Percentiles rank a stretch among this genome's conserved stretches.
These are phyloP conservation scores for Emydocephalus ijimae DNA, from an alignment of 2,113 vertebrate species.

Conservation along the genomic window DNA sequence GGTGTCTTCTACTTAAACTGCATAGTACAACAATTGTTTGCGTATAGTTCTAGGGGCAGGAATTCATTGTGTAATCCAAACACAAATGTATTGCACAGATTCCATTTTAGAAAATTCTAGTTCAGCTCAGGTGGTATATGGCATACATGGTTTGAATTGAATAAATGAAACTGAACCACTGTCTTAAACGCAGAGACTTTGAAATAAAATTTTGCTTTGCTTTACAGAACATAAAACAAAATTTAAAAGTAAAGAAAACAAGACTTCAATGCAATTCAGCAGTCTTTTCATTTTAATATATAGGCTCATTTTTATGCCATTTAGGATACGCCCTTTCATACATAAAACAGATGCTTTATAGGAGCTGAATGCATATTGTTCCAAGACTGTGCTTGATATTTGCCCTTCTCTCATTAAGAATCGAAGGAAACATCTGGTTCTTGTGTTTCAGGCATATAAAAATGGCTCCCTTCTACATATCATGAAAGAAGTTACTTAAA, in stretches of 20 bases:
- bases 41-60: neutral
- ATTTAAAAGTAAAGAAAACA: neutral
- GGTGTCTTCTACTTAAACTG: neutral
- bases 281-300: neutral
- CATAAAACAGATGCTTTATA: slow-evolving; percentile 22
- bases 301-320: neutral
- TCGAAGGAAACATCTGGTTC: slow-evolving; percentile 27
- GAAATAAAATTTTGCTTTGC: neutral
- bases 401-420: slow-evolving; percentile 1
- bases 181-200: neutral
- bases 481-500: slow-evolving; percentile 2
- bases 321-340: slow-evolving; percentile 21
- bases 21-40: neutral
- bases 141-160: neutral
- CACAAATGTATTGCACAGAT: neutral
- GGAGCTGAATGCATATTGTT: neutral
- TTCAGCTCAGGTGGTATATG: neutral
- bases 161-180: neutral
- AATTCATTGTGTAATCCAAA: too few species aligned
- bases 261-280: neutral
- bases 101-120: neutral
- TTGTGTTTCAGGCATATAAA: neutral
- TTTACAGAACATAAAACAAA: slow-evolving; percentile 23
- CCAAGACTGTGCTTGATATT: neutral
- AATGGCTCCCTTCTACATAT: neutral